Evolutionary conservation across 2,113 vertebrate genomes (phyloP).

Genomic region (Hypanus sabinus): DNA sequence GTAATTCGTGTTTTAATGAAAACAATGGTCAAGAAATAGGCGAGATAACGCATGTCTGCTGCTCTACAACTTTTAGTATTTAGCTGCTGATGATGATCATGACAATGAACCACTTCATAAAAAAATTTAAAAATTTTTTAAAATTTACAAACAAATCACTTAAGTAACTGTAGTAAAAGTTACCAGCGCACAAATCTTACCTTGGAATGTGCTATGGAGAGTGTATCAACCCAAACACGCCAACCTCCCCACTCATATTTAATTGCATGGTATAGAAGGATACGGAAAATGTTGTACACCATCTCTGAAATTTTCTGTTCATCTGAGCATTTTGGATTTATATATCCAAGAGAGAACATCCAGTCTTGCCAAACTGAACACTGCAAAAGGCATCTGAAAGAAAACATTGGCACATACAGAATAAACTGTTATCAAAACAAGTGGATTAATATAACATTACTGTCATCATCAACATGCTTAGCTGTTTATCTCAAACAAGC

Average conservation of each 20-base stretch:
- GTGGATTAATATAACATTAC: neutral
- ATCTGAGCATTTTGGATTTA: conserved; percentile 95
- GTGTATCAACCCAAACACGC: conserved; percentile 95
- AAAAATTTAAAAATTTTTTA: neutral
- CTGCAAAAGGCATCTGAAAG: conserved; percentile 85
- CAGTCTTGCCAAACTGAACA: conserved; percentile 99
- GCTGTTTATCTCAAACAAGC: neutral
- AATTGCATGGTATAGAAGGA: conserved; percentile 96
- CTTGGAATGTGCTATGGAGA: conserved; percentile 96
- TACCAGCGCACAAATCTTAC: conserved; percentile 52
- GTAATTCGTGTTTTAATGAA: neutral
- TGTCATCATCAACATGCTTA: neutral
- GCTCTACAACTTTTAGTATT: neutral
- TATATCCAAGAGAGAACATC: conserved; percentile 99
- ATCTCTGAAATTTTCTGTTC: conserved; percentile 98
- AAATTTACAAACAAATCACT: neutral
- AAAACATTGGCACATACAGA: conserved; percentile 41
- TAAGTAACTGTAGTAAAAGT: too few relatives aligned
- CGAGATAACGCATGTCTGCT: neutral
- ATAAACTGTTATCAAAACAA: neutral
- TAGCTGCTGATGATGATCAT: neutral
- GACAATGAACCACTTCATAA: neutral
- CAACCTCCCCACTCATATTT: conserved; percentile 99
- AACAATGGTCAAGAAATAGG: neutral
- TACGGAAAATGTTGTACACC: conserved; percentile 98